Base-by-base conservation (phyloP, 2,888 invertebrate species). In the Xanthia icteritia region DNA sequence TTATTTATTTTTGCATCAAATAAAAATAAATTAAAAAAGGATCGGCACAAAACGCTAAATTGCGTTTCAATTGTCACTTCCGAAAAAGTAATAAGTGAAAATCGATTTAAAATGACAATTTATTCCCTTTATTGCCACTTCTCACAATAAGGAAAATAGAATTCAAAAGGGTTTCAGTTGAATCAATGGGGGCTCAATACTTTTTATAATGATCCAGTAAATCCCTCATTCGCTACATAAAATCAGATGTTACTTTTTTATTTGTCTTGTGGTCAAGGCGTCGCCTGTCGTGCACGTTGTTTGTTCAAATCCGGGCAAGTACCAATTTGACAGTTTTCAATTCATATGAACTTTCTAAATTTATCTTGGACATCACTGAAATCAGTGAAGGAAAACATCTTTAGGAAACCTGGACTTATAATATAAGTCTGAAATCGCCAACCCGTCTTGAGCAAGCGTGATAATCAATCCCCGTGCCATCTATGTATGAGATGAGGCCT, bases 41-140 rank as follows among this genome's bases (percentile, higher is more conserved):
- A 11, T 9, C 5, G 5, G 11, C 1, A 36, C 5, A 17, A 23
- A 67, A 67, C 36, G 54, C 31, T 5, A 36, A 23, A 36, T 56
- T 67, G 23, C n/a, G n/a, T 68, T 56, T n/a, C 36, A 68, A 17
- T 36, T 67, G 36, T 36, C 54, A 68, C 17, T 54, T 54, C 9
- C 5, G 17, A 17, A 9, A 67, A 36, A 36, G 15, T 17, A 54
- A 54, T 36, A 54, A 67, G 54, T 51, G 51, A 68, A 36, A n/a
- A 54, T 36, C 54, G 54, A 36, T 68, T 36, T 36, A 54, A 36
- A 68, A 36, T 36, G 67, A 17, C n/a, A 54, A n/a, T 68, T 11
- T 11, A 56, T 68, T 58, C 20, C 63, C n/a, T 39, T 56, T 58
- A 58, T 68, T 68, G 58, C n/a, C 20, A 39, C 68, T 68, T 68